Evolutionary conservation across 2,113 vertebrate species (phyloP).

Genomic region (Atrichornis clamosus): DNA sequence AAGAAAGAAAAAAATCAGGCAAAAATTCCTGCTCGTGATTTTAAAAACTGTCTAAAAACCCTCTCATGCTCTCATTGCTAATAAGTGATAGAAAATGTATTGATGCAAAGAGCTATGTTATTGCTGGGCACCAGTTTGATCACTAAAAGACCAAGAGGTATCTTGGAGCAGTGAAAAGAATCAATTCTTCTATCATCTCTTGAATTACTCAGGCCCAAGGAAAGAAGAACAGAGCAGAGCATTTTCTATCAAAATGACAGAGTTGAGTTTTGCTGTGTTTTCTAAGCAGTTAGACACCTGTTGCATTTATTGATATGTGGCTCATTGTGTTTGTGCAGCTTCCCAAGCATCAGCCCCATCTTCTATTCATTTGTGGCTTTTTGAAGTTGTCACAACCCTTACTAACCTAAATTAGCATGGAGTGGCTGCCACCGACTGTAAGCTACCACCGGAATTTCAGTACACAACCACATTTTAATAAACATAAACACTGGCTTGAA

Average conservation of each 20-base stretch:
- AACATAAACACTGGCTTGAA: neutral
- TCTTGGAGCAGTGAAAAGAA: slow-evolving; percentile 56
- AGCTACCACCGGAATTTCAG: neutral
- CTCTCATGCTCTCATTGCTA: slow-evolving; percentile 31
- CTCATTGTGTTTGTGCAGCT: neutral
- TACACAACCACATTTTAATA: neutral
- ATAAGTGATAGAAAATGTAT: slow-evolving; percentile 49
- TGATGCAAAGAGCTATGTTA: slow-evolving; percentile 43
- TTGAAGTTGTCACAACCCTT: neutral
- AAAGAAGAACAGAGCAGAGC: neutral
- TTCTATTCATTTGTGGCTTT: neutral
- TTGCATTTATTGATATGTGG: neutral
- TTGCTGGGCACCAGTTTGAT: slow-evolving; percentile 60
- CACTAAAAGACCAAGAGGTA: slow-evolving; percentile 34
- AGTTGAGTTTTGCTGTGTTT: neutral
- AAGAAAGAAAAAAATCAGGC: neutral
- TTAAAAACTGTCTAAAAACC: slow-evolving; percentile 40
- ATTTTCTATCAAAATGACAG: slow-evolving; percentile 52
- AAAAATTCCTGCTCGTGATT: slow-evolving; percentile 24
- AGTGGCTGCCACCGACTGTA: neutral
- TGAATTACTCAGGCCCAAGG: neutral
- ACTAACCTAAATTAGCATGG: neutral
- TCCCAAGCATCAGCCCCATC: neutral
- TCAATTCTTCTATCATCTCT: slow-evolving; percentile 15
- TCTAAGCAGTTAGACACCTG: neutral